phyloP scores from a whole-genome alignment of 2,113 vertebrate species.

The Aphyosemion australe region DNA sequence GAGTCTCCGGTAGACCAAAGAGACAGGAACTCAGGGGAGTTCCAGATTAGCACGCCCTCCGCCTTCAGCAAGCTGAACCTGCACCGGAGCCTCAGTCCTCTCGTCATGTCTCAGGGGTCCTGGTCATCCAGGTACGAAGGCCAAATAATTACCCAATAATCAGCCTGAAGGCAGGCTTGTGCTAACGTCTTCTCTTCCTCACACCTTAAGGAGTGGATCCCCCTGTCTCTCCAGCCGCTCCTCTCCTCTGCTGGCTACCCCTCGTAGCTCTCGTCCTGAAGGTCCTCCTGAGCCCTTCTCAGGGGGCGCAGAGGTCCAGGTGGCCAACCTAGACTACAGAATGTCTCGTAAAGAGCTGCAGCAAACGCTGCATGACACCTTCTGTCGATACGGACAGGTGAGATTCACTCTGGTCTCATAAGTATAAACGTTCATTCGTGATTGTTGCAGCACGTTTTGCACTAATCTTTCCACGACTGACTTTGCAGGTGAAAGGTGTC shows the following conservation, averaged over 20 bases:
- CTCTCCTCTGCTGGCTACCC: conserved; percentile 80
- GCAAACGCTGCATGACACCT: conserved; percentile 86
- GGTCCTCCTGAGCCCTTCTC: conserved; percentile 84
- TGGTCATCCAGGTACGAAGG: conserved; percentile 89
- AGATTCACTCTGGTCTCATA: background rate
- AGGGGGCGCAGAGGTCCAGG: conserved; percentile 89
- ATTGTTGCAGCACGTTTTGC: too few relatives aligned
- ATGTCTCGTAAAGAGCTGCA: conserved; percentile 93
- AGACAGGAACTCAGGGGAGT: conserved; percentile 79
- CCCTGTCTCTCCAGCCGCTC: conserved; percentile 89
- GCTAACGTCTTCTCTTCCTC: background rate
- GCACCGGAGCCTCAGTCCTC: conserved; percentile 87
- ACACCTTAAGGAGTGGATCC: conserved; percentile 82
- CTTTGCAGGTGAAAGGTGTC: conserved; percentile 72
- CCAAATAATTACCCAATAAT: background rate
- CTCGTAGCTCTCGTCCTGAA: conserved; percentile 71
- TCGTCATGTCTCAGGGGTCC: conserved; percentile 84
- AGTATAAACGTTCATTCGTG: background rate
- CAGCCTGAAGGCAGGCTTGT: background rate
- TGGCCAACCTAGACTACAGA: conserved; percentile 95
- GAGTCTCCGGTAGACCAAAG: conserved; percentile 82
- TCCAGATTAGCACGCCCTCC: conserved; percentile 94
- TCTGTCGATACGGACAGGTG: conserved; percentile 91
- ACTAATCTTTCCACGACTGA: too few relatives aligned
- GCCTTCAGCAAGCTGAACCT: conserved; percentile 92